Conservation (phyloP, 1,140 invertebrate genomes). For the Calliopsis andreniformis region DNA sequence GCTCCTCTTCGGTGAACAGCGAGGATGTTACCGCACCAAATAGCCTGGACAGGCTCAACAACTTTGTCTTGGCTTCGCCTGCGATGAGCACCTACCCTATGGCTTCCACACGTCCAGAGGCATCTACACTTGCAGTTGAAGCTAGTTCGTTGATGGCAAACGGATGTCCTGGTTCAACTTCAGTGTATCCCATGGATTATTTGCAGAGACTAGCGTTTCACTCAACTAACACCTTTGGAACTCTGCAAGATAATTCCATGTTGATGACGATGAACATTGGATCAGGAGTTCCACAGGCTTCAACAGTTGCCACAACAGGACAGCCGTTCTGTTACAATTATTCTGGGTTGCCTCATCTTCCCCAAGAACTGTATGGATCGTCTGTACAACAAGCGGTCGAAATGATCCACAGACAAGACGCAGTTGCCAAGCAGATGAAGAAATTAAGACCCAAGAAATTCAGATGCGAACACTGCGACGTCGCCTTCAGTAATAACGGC, state of each 20-base stretch:
- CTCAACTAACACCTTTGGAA: too few species aligned
- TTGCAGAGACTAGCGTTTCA: background rate
- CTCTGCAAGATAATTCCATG: background rate
- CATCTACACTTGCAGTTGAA: too few species aligned
- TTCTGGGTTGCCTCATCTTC: background rate
- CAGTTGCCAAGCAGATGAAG: constrained; percentile 76
- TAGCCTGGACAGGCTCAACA: background rate
- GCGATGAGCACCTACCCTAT: background rate
- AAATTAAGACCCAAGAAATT: constrained; percentile 94
- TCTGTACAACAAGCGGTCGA: constrained; percentile 67
- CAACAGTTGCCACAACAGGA: background rate
- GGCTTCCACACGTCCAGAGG: background rate
- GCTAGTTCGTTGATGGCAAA: too few species aligned
- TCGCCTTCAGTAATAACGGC: constrained; percentile 96
- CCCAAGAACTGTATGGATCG: constrained; percentile 22
- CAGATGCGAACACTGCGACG: constrained; percentile 92
- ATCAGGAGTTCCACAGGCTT: background rate
- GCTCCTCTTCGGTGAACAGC: background rate
- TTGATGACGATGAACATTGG: background rate
- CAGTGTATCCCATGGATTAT: background rate
- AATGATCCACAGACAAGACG: constrained; percentile 72
- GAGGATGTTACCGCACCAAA: background rate
- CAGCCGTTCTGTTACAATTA: constrained; percentile 4
- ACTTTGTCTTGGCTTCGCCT: background rate
- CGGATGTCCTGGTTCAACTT: background rate